phyloP scores from a whole-genome alignment of 2,888 invertebrate species.

The Ceratothoa steindachneri region DNA sequence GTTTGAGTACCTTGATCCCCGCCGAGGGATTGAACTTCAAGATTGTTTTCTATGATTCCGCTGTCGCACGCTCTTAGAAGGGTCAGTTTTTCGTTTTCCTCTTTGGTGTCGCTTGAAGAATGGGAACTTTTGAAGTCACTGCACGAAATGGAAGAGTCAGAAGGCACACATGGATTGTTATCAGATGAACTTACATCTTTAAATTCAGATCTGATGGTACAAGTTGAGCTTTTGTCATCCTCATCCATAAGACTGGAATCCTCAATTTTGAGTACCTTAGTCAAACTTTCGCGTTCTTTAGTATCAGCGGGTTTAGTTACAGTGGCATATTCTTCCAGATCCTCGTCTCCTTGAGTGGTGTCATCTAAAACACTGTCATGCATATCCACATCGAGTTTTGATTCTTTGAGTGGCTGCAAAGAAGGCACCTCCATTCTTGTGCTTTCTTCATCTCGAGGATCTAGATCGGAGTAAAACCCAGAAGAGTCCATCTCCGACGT shows the following conservation, averaged over 20 bases:
- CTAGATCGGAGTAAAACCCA: conserved; percentile 43
- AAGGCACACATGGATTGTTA: conserved; percentile 4
- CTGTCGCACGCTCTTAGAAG: not conserved
- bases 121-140: not conserved
- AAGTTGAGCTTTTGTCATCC: conserved; percentile 33
- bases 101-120: not conserved
- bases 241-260: conserved; percentile 23
- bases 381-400: conserved; percentile 17
- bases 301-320: not conserved
- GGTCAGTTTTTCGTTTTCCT: not conserved
- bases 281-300: not conserved
- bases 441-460: conserved; percentile 43
- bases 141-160: conserved; percentile 5
- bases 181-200: conserved; percentile 21
- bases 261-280: not conserved
- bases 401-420: conserved; percentile 21
- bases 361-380: conserved; percentile 2
- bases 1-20: not conserved
- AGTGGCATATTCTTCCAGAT: conserved; percentile 1
- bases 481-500: conserved; percentile 46
- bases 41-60: not conserved
- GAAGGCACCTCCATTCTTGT: conserved; percentile 23
- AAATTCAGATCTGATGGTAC: conserved; percentile 28
- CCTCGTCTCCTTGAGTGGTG: conserved; percentile 4
- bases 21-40: not conserved